Evolutionary conservation across 2,888 invertebrate genomes (phyloP).

Genomic region (Agriopis marginaria): DNA sequence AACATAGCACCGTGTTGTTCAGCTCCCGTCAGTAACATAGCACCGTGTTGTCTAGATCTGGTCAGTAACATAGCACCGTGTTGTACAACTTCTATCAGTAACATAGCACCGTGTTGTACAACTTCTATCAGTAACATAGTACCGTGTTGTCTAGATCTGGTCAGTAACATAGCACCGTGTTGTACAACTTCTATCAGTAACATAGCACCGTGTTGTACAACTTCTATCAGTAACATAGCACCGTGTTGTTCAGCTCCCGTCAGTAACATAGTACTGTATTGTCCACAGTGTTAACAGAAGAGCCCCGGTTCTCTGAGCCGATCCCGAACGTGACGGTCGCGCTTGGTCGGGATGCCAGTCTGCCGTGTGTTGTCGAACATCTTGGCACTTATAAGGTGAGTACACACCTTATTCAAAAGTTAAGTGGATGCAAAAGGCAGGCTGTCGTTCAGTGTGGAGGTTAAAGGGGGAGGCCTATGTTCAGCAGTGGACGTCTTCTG

Average conservation of each 20-base stretch:
- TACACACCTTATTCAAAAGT: neutral
- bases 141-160: neutral
- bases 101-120: conserved; percentile 13
- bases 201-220: neutral
- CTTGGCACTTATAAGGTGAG: conserved; percentile 94
- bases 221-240: neutral
- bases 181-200: conserved; percentile 5
- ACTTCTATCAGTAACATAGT: too few relatives aligned
- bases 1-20: neutral
- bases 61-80: neutral
- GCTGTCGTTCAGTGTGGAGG: too few relatives aligned
- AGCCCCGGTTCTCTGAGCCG: conserved; percentile 95
- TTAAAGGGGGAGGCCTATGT: too few relatives aligned
- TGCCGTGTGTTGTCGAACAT: conserved; percentile 96
- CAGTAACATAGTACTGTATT: conserved; percentile 4
- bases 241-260: neutral
- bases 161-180: neutral
- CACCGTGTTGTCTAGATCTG: conserved; percentile 14
- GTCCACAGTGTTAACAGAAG: conserved; percentile 92
- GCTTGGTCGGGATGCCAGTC: conserved; percentile 94
- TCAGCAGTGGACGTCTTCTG: too few relatives aligned
- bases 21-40: neutral
- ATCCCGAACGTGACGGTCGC: conserved; percentile 97
- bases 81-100: neutral
- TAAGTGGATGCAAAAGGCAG: too few relatives aligned